phyloP scores from a whole-genome alignment of 53 echinoderm and acorn worm genomes.

The Patiria pectinifera region DNA sequence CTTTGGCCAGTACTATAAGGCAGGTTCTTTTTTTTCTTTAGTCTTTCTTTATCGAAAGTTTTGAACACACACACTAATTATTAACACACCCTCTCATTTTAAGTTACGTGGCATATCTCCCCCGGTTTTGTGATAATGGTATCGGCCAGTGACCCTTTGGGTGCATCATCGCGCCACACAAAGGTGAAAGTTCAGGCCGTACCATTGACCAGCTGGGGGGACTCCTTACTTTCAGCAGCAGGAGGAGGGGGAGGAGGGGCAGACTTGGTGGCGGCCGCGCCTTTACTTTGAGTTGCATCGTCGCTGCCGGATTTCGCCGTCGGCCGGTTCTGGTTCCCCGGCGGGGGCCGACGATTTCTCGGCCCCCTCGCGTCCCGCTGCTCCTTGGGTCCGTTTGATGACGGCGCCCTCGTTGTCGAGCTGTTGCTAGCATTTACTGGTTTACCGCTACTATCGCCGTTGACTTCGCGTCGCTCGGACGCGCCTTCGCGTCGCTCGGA shows the following conservation, averaged over 20 bases:
- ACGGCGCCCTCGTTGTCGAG: conserved; percentile 3
- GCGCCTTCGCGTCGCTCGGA: conserved; percentile 10
- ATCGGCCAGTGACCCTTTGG: neutral
- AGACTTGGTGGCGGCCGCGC: conserved; percentile 1
- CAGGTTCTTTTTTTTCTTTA: conserved; percentile 6
- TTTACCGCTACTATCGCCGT: conserved; percentile 20
- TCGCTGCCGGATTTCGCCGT: conserved; percentile 27
- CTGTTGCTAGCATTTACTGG: neutral
- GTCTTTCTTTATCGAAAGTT: conserved; percentile 12
- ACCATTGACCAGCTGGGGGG: conserved; percentile 65
- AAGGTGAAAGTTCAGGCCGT: conserved; percentile 17
- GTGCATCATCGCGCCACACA: neutral
- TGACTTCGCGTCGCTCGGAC: conserved; percentile 4
- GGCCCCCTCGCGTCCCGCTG: conserved; percentile 56
- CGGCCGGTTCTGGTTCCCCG: conserved; percentile 8
- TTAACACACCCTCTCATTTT: conserved; percentile 25
- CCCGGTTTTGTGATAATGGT: neutral
- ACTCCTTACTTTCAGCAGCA: conserved; percentile 25
- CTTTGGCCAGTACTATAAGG: conserved; percentile 52
- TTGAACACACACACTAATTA: conserved; percentile 36
- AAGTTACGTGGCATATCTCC: conserved; percentile 21
- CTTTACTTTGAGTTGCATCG: conserved; percentile 9
- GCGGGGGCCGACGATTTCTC: conserved; percentile 40
- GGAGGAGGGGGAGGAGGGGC: neutral
- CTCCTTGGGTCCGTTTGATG: conserved; percentile 51